Evolutionary conservation across 2,797 vertebrate species (phyloP).

Genomic region (Gadopsis marmoratus): DNA sequence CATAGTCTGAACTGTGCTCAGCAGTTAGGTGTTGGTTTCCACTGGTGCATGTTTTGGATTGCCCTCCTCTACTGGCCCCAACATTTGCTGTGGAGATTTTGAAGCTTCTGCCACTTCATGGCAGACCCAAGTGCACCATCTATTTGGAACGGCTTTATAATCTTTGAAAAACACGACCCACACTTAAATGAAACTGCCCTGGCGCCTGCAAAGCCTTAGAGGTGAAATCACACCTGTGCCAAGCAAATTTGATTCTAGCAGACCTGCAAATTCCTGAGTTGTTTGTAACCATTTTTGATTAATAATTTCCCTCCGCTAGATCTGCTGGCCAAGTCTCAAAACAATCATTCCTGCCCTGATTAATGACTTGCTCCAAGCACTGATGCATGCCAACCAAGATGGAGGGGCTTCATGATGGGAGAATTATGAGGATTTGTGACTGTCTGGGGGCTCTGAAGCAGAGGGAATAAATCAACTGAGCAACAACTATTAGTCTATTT

Average conservation of each 20-base stretch:
- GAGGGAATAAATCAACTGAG: conserved; percentile 45
- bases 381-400: conserved; percentile 62
- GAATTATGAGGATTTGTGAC: conserved; percentile 61
- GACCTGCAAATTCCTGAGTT: conserved; percentile 49
- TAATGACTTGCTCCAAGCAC: conserved; percentile 68
- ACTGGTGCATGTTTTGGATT: neutral
- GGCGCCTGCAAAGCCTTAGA: conserved; percentile 34
- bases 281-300: conserved; percentile 67
- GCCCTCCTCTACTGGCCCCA: neutral
- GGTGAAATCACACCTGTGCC: conserved; percentile 49
- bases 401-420: conserved; percentile 56
- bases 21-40: conserved; percentile 6
- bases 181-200: conserved; percentile 5
- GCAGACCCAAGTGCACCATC: neutral
- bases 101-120: neutral
- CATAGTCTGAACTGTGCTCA: conserved; percentile 26
- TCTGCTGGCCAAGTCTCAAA: conserved; percentile 66
- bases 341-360: conserved; percentile 72
- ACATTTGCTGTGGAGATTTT: neutral
- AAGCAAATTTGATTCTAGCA: conserved; percentile 55
- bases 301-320: conserved; percentile 44
- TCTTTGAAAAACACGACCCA: neutral
- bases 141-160: conserved; percentile 24
- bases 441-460: conserved; percentile 45
- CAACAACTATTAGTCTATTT: conserved; percentile 46